Evolutionary conservation across 2,113 vertebrate genomes (phyloP), one percentile per base, ranked within the genome.

Genomic region (Tauraco erythrolophus): DNA sequence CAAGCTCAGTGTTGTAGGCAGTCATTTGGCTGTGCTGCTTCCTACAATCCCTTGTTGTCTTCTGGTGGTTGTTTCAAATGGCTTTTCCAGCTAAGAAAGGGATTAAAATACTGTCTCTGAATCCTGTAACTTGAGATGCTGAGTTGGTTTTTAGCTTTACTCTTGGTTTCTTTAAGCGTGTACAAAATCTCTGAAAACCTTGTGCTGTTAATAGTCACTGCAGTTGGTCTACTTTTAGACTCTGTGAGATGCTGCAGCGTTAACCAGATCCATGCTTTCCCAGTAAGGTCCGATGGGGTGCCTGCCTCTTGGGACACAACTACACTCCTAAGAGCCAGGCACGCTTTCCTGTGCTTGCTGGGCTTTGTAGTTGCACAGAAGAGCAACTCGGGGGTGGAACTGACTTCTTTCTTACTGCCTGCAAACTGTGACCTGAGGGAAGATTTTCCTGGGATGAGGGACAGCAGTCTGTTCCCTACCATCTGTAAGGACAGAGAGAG

Each of bases 161-260:
- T 35, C 8, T 4, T 4, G 0, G 62, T 83, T 92, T 61, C 17
- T 70, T 57, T 57, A n/a, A 77, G 19, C 13, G 3, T 12, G 9
- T 58, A 22, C 14, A 10, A 69, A 70, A 4, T 30, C 46, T 23
- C 33, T 48, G 50, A 75, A 87, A 64, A 12, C 23, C 15, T 66
- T 0, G 1, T 71, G 48, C 28, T 75, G 51, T 50, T 81, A 8
- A 1, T 7, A 31, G 25, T 27, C 10, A 3, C 23, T 71, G 46
- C 27, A 46, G 25, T 10, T 68, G 37, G 11, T 28, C 51, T 57
- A 0, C 6, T 56, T 25, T 24, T 13, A 1, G 14, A 3, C 12
- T 72, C 7, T 10, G 3, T 61, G 45, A 58, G 60, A 4, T 23
- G 10, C 2, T n/a, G 0, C 13, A 66, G 30, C 19, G 2, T 64